phyloP scores from a whole-genome alignment of 2,888 invertebrate genomes.

The Seladonia tumulorum region DNA sequence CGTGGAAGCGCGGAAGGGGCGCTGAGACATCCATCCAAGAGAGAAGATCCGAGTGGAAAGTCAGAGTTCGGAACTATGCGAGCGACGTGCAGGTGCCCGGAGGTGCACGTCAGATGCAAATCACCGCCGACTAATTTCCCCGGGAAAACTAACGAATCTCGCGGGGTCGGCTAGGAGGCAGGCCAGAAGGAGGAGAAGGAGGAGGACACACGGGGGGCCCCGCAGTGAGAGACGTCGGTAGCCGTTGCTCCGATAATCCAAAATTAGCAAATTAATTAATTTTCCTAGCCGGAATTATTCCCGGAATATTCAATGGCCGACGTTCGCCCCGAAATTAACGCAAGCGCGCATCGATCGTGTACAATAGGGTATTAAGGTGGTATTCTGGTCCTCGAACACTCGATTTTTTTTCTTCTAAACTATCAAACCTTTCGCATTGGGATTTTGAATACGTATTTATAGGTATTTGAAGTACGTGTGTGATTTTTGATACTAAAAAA shows the following conservation, averaged over 20 bases:
- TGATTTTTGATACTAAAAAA: too few species aligned
- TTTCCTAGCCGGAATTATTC: slow-evolving; percentile 39
- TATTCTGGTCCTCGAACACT: too few species aligned
- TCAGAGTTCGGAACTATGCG: slow-evolving; percentile 79
- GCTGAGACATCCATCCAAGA: slow-evolving; percentile 77
- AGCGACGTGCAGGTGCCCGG: slow-evolving; percentile 79
- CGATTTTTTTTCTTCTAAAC: too few species aligned
- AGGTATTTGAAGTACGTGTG: too few species aligned
- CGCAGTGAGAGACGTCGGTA: slow-evolving; percentile 53
- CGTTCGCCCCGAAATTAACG: slow-evolving; percentile 14
- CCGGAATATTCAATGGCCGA: slow-evolving; percentile 16
- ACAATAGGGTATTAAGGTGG: not conserved
- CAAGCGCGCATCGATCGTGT: not conserved
- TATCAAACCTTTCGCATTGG: too few species aligned
- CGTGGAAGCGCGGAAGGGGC: slow-evolving; percentile 66
- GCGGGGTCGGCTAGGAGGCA: slow-evolving; percentile 16
- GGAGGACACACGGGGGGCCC: slow-evolving; percentile 37
- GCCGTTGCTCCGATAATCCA: slow-evolving; percentile 52
- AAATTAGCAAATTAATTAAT: slow-evolving; percentile 68
- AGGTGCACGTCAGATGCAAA: slow-evolving; percentile 83
- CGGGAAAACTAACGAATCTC: slow-evolving; percentile 80
- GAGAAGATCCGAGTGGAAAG: slow-evolving; percentile 69
- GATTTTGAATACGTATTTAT: too few species aligned
- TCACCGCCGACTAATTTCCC: slow-evolving; percentile 81
- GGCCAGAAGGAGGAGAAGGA: slow-evolving; percentile 31